Percentiles rank a stretch among this genome's conserved stretches.
These are phyloP conservation scores for Equus przewalskii DNA, from an alignment of 2,113 vertebrate genomes.

Conservation along the genomic window DNA sequence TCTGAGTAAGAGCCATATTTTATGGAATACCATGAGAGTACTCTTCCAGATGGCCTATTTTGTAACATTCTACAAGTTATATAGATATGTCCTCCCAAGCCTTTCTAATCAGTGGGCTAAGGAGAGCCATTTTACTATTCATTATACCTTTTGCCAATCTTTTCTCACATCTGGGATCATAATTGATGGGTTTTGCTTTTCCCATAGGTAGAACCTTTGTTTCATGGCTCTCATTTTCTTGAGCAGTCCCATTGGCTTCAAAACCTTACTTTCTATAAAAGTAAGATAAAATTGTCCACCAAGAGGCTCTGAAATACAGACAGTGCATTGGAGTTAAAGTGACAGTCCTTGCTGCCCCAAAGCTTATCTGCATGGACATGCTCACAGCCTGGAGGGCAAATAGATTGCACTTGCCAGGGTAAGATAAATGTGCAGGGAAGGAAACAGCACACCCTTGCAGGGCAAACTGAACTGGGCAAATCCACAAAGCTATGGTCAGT, in stretches of 20 bases:
- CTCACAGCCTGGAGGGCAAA: not conserved
- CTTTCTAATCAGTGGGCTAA: conserved; percentile 13
- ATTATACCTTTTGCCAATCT: not conserved
- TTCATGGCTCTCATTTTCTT: not conserved
- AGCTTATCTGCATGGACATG: not conserved
- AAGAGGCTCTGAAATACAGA: not conserved
- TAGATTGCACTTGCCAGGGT: not conserved
- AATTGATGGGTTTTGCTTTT: conserved; percentile 27
- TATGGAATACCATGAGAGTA: not conserved
- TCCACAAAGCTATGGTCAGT: not conserved
- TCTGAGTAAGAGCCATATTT: not conserved
- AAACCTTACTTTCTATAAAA: not conserved
- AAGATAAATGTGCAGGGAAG: not conserved
- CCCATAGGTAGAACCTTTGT: not conserved
- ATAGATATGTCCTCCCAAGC: not conserved
- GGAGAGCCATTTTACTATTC: not conserved
- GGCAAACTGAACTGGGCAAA: not conserved
- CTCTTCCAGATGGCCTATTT: not conserved
- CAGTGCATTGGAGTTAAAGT: not conserved
- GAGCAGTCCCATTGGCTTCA: not conserved
- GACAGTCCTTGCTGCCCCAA: not conserved
- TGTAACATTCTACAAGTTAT: not conserved
- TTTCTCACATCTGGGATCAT: conserved; percentile 17
- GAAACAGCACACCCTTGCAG: not conserved
- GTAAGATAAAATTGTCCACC: not conserved